Base-by-base conservation (phyloP, 2,888 invertebrate genomes). In the Seira ritae region DNA sequence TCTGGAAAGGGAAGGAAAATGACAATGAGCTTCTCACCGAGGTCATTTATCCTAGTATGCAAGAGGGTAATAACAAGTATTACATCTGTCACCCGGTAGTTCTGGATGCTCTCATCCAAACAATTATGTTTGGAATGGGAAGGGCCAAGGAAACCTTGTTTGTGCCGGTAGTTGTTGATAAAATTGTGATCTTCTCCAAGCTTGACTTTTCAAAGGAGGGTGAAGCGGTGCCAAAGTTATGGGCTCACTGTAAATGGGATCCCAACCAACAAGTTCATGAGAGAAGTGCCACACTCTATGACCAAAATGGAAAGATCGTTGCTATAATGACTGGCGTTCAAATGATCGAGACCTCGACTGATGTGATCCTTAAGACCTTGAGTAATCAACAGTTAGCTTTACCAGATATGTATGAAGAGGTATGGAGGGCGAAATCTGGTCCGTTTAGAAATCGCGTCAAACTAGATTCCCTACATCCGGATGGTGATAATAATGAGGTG, bases 71-170 rank as follows among this genome's bases (percentile, higher is more conserved):
- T 4, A 62, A 62, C 37, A 69, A 80, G 12, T 67, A 78, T 12
- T 86, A 86, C 76, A 73, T 86, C 6, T 77, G 80, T 10, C 87
- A 87, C 55, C 87, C 87, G 0, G 83, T 87, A 10, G 72, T 85
- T 1, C 31, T 87, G 24, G 86, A 86, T 42, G 85, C 85, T 0
- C 65, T 86, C 19, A 85, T 86, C n/a, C 86, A 86, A 62, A 83
- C 80, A 23, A 81, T 81, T 19, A 82, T 78, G 71, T 42, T 80
- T 65, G 79, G 62, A 75, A 73, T 72, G 67, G 74, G 55, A 50
- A 75, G 60, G 19, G 55, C 71, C 10, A 68, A 76, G 2, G 65
- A 80, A 20, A 68, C 77, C 0, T 75, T 87, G 1, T 85, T 70
- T 65, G 78, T 87, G 12, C 85, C 87, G 0, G 78, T 86, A 1